A percentile compares a stretch with the other conserved stretches of the same genome.
These are phyloP conservation scores for Pterocles gutturalis DNA, from an alignment of 2,113 vertebrate species.

Conservation along the genomic window DNA sequence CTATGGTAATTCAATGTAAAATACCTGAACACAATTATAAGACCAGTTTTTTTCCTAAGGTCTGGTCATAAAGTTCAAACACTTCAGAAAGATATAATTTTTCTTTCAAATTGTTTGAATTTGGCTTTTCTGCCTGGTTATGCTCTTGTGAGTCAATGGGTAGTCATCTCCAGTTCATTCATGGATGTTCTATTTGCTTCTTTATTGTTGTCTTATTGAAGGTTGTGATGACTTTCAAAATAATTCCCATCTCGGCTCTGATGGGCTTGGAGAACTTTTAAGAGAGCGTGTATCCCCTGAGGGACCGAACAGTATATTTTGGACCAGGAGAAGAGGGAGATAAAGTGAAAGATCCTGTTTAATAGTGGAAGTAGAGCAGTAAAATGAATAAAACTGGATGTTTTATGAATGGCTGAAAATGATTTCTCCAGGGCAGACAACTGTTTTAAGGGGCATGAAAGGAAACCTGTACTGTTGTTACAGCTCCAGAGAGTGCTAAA, in stretches of 20 bases:
- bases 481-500: not conserved
- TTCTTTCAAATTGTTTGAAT: not conserved
- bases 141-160: not conserved
- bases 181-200: not conserved
- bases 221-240: not conserved
- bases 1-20: not conserved
- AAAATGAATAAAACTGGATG: not conserved
- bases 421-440: not conserved
- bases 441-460: not conserved
- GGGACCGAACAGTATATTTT: not conserved
- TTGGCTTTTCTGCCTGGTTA: not conserved
- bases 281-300: not conserved
- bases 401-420: not conserved
- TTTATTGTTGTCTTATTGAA: not conserved
- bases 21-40: not conserved
- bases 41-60: not conserved
- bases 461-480: not conserved
- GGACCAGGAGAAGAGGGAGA: not conserved
- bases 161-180: not conserved
- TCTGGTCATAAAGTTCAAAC: not conserved
- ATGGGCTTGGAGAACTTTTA: not conserved
- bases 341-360: not conserved
- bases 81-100: not conserved
- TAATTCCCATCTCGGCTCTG: not conserved
- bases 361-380: not conserved